Evolutionary conservation across 2,888 invertebrate genomes (phyloP), one percentile per base, ranked within the genome.

Genomic region (Marronus borbonicus): DNA sequence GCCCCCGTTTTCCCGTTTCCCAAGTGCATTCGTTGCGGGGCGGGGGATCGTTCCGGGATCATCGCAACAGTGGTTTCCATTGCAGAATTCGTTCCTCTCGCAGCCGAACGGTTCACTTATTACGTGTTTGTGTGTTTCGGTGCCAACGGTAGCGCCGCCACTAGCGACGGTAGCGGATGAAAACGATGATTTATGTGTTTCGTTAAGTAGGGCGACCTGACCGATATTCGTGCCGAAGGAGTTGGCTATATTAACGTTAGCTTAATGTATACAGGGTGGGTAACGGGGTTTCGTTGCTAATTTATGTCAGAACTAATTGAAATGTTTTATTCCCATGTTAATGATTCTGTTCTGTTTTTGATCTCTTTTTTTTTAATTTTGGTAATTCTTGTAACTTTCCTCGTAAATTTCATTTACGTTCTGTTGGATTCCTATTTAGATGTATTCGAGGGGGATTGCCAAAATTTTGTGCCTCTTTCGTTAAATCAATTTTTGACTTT

Each of bases 41-140:
- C 50, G 2, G 31, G 55, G 3, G 7, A 55, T n/a, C 55, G 55
- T 17, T 55, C 17, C 55, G 55, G 55, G 55, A 17, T 44, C 44
- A 44, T 44, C 44, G 44, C 12, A 44, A 17, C 17, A 55, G n/a
- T n/a, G 17, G 55, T n/a, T 4, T 55, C 55, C 55, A 55, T 55
- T 55, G 14, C 55, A 55, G 17, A 17, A 55, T 17, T 55, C 55
- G 55, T 14, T n/a, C 55, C 55, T 4, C 55, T 55, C 55, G 55
- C 28, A 4, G 2, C 60, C 60, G 4, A 28, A 44, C 44, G 44
- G 44, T 12, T 44, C 44, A 8, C n/a, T 60, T 60, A 60, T 60
- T 28, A 28, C 60, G 60, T 60, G 28, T 20, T 60, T 60, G 60
- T 60, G 60, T 60, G 60, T 28, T 60, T 60, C 60, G 60, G 28